These are phyloP conservation scores for Bombus pascuorum DNA, from an alignment of 1,140 invertebrate genomes.

Conservation along the genomic window DNA sequence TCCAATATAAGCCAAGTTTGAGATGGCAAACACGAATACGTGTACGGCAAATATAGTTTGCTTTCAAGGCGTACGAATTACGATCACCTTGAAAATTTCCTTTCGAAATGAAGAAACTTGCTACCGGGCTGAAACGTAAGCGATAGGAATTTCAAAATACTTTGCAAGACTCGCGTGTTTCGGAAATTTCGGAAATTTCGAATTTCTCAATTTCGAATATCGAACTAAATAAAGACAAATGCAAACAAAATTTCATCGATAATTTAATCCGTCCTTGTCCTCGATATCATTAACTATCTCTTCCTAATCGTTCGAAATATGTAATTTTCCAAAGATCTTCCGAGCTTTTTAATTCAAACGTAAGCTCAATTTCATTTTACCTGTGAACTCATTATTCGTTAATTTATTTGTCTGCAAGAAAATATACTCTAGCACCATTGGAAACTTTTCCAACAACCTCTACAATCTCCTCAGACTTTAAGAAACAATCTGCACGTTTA, in stretches of 20 bases:
- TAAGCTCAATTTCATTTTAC: too few relatives aligned
- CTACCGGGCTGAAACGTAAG: too few relatives aligned
- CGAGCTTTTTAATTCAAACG: too few relatives aligned
- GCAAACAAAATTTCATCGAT: too few relatives aligned
- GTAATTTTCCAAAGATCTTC: too few relatives aligned
- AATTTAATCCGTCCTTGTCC: too few relatives aligned
- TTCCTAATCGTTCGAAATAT: too few relatives aligned
- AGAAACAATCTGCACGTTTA: background rate
- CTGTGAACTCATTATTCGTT: background rate
- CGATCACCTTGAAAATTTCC: background rate
- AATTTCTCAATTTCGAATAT: background rate
- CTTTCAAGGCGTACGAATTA: background rate
- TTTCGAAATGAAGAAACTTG: background rate
- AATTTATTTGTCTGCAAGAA: background rate
- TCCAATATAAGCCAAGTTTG: background rate
- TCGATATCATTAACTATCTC: too few relatives aligned
- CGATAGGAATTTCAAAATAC: background rate
- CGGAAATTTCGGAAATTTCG: background rate
- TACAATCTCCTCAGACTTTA: background rate
- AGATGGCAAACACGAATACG: background rate
- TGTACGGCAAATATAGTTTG: background rate
- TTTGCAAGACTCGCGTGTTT: background rate
- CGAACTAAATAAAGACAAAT: too few relatives aligned
- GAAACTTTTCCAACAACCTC: background rate
- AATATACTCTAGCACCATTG: too few relatives aligned